Evolutionary conservation across 2,888 invertebrate genomes (phyloP), one percentile per base, ranked within the genome.

Genomic region (Hesperia comma): DNA sequence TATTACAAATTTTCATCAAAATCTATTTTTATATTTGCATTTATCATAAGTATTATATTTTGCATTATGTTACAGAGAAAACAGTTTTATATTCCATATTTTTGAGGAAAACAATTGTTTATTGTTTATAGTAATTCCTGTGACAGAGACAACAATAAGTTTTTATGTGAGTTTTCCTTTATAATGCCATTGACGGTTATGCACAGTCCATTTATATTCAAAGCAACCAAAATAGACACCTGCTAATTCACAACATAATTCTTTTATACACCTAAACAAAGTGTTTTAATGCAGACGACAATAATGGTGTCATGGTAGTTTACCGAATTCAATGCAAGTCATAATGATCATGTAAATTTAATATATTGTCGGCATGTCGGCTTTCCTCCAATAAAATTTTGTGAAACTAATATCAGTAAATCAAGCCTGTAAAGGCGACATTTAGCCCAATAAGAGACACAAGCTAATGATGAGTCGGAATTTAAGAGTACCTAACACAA

Each of bases 171-270:
- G 32, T 32, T 53, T 53, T 53, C 32, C 53, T 53, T 53, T 19
- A 49, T 49, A 49, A 49, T 49, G 49, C 49, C 49, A 49, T 49
- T 53, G 53, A 53, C 53, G 53, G 26, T 32, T 32, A 26, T 53
- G 8, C 53, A 53, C 53, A 32, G 21, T 53, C 53, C 21, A 53
- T 53, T 53, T 53, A 53, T 53, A 53, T 53, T 53, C 53, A 53
- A 53, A 53, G 32, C 21, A 32, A 53, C 21, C 53, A 53, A 53
- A 32, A 53, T 14, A 53, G 19, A 0, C 19, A 26, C 51, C 12
- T 21, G 51, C n/a, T 32, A n/a, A 32, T 26, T 32, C 14, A 26
- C n/a, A n/a, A 26, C 6, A 26, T 32, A 53, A 26, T 14, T 53
- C 14, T 53, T 32, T 32, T 53, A 14, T 53, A 32, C 6, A 19